These are phyloP conservation scores for Sinella curviseta DNA, from an alignment of 1,140 invertebrate genomes.

Conservation along the genomic window DNA sequence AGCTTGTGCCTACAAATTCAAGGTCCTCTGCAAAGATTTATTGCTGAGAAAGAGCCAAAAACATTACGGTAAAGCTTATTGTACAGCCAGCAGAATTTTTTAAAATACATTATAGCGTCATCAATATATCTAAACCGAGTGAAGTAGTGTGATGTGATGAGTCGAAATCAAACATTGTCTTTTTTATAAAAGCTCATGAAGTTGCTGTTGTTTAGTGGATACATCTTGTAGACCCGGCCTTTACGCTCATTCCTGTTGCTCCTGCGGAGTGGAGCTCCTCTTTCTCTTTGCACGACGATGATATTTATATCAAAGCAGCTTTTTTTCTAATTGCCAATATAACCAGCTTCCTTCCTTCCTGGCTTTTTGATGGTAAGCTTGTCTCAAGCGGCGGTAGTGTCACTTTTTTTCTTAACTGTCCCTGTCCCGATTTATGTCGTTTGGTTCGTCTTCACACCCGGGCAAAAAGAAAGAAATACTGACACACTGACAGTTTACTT, in stretches of 20 bases:
- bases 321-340: background rate
- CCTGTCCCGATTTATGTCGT: conserved; percentile 6
- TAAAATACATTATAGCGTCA: background rate
- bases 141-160: background rate
- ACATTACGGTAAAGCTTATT: background rate
- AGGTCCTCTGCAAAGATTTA: conserved; percentile 1
- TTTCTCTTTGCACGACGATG: background rate
- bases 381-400: background rate
- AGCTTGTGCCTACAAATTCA: background rate
- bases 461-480: conserved; percentile 13
- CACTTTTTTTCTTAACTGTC: background rate
- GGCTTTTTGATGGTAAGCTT: background rate
- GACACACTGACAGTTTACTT: conserved; percentile 5
- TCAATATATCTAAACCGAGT: background rate
- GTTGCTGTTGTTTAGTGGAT: background rate
- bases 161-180: background rate
- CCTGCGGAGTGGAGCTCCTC: background rate
- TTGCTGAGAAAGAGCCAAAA: background rate
- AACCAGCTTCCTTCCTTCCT: background rate
- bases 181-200: too few relatives aligned
- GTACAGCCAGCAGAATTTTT: background rate
- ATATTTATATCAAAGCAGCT: background rate
- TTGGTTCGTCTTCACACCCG: background rate
- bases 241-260: background rate
- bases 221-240: background rate